A percentile compares a stretch with the other conserved stretches of the same genome.
Conservation (phyloP, 1,140 invertebrate species). For the Orussus abietinus region DNA sequence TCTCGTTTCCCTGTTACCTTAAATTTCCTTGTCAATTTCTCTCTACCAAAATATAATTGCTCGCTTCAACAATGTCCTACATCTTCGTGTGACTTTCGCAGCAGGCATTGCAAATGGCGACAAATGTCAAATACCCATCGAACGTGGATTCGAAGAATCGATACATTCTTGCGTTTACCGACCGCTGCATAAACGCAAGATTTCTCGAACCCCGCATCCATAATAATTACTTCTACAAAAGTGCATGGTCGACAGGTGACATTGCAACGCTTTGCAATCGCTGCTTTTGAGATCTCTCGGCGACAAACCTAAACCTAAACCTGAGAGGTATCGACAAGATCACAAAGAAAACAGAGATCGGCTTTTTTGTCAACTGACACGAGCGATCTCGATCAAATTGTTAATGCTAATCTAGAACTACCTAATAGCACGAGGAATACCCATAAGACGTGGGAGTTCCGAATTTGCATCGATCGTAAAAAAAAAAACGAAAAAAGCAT, state of each 20-base stretch:
- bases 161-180: conserved; percentile 38
- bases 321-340: background rate
- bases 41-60: too few relatives aligned
- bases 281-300: conserved; percentile 19
- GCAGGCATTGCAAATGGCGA: too few relatives aligned
- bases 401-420: background rate
- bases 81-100: too few relatives aligned
- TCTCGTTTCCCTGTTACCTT: too few relatives aligned
- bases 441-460: conserved; percentile 20
- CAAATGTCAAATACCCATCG: too few relatives aligned
- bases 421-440: conserved; percentile 22
- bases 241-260: conserved; percentile 2
- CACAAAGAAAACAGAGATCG: conserved; percentile 5
- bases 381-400: conserved; percentile 8
- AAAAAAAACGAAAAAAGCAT: too few relatives aligned
- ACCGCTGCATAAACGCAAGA: conserved; percentile 40
- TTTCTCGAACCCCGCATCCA: conserved; percentile 24
- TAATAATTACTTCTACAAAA: background rate
- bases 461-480: too few relatives aligned
- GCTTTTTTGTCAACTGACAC: conserved; percentile 3
- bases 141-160: too few relatives aligned
- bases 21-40: too few relatives aligned
- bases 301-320: conserved; percentile 10
- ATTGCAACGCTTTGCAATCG: conserved; percentile 3
- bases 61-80: too few relatives aligned